A percentile compares a stretch with the other conserved stretches of the same genome.
phyloP scores from a whole-genome alignment of 2,113 vertebrate species.

The Trinectes maculatus region DNA sequence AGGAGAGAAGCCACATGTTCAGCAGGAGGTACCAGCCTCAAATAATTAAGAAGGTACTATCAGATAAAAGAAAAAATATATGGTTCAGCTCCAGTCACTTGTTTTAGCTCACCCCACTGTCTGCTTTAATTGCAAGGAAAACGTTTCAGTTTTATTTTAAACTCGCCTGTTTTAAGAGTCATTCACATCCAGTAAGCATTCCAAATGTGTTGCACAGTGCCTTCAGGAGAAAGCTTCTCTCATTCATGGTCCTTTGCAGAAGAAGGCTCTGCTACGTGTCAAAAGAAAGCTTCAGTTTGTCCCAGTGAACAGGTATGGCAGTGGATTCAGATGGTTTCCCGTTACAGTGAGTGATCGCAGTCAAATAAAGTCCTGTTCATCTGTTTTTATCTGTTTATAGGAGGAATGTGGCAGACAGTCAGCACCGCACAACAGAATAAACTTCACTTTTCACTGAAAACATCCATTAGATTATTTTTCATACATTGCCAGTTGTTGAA shows the following conservation, averaged over 20 bases:
- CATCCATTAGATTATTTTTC: background rate
- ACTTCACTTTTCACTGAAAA: background rate
- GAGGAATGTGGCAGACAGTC: background rate
- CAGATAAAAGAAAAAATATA: background rate
- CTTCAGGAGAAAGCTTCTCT: conserved; percentile 39
- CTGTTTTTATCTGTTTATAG: conserved; percentile 48
- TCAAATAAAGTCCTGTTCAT: background rate
- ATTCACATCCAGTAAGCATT: background rate
- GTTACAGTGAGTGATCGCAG: background rate
- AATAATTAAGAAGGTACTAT: conserved; percentile 42
- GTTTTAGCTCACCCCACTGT: background rate
- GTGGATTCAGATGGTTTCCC: background rate
- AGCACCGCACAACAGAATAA: background rate
- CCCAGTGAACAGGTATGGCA: conserved; percentile 43
- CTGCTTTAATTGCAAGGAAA: background rate
- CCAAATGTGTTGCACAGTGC: background rate
- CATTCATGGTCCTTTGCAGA: background rate
- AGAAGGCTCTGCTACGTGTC: conserved; percentile 21
- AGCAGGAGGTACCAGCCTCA: conserved; percentile 19
- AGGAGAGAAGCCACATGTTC: conserved; percentile 59
- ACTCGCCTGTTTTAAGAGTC: background rate
- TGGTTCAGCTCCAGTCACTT: background rate
- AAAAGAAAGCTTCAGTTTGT: conserved; percentile 78
- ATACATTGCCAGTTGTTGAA: background rate
- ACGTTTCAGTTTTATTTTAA: no score